Evolutionary conservation across 2,113 vertebrate genomes (phyloP), one percentile per base, ranked within the genome.

Genomic region (Colius striatus): DNA sequence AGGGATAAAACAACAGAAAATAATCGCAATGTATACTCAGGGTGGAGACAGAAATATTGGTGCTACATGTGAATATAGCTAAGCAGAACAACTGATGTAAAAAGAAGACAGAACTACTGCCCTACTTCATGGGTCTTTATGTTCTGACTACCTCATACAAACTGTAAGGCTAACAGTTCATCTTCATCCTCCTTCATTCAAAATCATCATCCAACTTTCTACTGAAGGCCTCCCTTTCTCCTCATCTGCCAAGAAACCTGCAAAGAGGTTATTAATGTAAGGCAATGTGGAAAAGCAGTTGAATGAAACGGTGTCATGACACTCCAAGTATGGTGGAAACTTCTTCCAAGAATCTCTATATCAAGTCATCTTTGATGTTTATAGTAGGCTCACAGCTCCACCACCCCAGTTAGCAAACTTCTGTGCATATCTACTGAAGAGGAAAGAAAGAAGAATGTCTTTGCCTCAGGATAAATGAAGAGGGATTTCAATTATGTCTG

Each of bases 171-270:
- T 94, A 96, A 93, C 62, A 85, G 92, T 77, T 95, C 87, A 83
- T 90, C 84, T 95, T 96, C 89, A 93, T 94, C 73, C 82, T 96
- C 91, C 94, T 90, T 94, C 87, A 94, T 92, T 96, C 93, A 95
- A 94, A 96, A 95, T 87, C 91, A 90, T 82, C 93, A 89, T 87
- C 92, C 86, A 94, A 54, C 77, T 93, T 97, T 87, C 68, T 84
- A 82, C 76, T 66, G 84, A 92, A 79, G 78, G 66, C 48, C 53
- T 87, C 71, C 74, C 75, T 87, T 94, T 94, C 84, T 91, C 89
- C 83, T 96, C 83, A 92, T 94, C 63, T 90, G 91, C 89, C 91
- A 96, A 96, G 92, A 97, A 96, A 94, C 80, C 93, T 94, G 89
- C 80, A 97, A 96, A 78, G 86, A 82, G 62, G 90, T 93, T 92